Evolutionary conservation across 2,888 invertebrate species (phyloP).

Genomic region (Opisthograptis luteolata): DNA sequence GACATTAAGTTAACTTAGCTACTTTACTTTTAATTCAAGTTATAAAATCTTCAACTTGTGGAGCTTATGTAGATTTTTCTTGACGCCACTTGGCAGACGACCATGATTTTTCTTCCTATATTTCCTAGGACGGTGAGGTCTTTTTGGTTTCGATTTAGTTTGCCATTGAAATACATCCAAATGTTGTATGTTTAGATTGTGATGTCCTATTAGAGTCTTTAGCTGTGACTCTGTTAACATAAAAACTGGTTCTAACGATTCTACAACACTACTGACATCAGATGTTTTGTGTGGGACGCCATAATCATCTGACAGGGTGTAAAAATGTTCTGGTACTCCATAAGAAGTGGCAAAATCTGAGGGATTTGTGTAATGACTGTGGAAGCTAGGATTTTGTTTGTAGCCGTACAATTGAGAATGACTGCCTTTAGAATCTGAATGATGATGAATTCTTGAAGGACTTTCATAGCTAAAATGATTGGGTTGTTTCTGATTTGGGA

Average conservation of each 20-base stretch:
- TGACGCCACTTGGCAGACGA: slow-evolving; percentile 48
- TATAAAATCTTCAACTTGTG: slow-evolving; percentile 45
- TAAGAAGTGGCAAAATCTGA: slow-evolving; percentile 31
- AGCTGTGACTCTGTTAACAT: slow-evolving; percentile 71
- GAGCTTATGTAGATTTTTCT: slow-evolving; percentile 59
- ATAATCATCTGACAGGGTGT: slow-evolving; percentile 25
- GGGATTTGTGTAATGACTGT: slow-evolving; percentile 9
- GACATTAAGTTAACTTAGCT: too few species aligned
- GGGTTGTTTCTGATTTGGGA: slow-evolving; percentile 38
- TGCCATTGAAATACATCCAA: slow-evolving; percentile 62
- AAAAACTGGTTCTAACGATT: slow-evolving; percentile 65
- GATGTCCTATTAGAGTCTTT: slow-evolving; percentile 64
- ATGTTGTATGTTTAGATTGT: slow-evolving; percentile 71
- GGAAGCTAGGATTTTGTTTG: slow-evolving; percentile 15
- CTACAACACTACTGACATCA: slow-evolving; percentile 28
- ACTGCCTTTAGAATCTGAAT: slow-evolving; percentile 31
- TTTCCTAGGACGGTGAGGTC: slow-evolving; percentile 48
- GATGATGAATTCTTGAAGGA: slow-evolving; percentile 17
- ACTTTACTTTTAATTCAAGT: neutral
- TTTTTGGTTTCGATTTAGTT: slow-evolving; percentile 27
- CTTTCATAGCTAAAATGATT: slow-evolving; percentile 10
- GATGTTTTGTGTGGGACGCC: slow-evolving; percentile 31
- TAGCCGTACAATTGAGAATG: slow-evolving; percentile 30
- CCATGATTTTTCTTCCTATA: slow-evolving; percentile 51
- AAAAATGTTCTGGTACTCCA: slow-evolving; percentile 40